A percentile compares a stretch with the other conserved stretches of the same genome.
These are phyloP conservation scores for Parasteatoda tepidariorum DNA, from an alignment of 1,140 invertebrate genomes.

Conservation along the genomic window DNA sequence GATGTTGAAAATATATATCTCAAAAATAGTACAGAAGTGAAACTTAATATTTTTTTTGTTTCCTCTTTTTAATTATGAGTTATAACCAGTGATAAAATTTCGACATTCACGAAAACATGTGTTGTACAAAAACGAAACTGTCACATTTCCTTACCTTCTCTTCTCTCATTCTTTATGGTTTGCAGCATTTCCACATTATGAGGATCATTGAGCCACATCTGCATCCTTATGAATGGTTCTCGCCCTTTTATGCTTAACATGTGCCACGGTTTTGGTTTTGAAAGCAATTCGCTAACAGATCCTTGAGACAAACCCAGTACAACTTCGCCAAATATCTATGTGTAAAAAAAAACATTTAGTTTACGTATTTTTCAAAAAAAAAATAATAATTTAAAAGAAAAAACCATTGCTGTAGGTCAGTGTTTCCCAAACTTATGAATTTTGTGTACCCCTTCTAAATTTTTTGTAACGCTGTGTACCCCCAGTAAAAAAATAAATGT, in stretches of 20 bases:
- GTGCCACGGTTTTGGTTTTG: slow-evolving; percentile 99
- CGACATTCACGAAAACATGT: no score
- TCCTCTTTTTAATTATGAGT: no score
- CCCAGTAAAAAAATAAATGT: no score
- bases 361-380: not conserved
- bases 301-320: slow-evolving; percentile 96
- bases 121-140: no score
- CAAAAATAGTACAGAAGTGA: no score
- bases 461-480: no score
- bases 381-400: not conserved
- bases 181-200: slow-evolving; percentile 90
- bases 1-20: no score
- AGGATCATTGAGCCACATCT: slow-evolving; percentile 94
- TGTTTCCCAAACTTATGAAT: no score
- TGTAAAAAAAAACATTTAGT: not conserved
- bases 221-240: slow-evolving; percentile 98
- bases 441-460: no score
- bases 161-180: slow-evolving; percentile 86
- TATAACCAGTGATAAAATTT: no score
- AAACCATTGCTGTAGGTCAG: no score
- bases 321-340: slow-evolving; percentile 92
- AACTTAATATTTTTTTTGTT: no score
- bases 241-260: slow-evolving; percentile 98
- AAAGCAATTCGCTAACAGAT: slow-evolving; percentile 95
- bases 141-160: slow-evolving; percentile 77